These are phyloP conservation scores for Echinops telfairi DNA, from an alignment of 2,113 vertebrate species.

Conservation along the genomic window DNA sequence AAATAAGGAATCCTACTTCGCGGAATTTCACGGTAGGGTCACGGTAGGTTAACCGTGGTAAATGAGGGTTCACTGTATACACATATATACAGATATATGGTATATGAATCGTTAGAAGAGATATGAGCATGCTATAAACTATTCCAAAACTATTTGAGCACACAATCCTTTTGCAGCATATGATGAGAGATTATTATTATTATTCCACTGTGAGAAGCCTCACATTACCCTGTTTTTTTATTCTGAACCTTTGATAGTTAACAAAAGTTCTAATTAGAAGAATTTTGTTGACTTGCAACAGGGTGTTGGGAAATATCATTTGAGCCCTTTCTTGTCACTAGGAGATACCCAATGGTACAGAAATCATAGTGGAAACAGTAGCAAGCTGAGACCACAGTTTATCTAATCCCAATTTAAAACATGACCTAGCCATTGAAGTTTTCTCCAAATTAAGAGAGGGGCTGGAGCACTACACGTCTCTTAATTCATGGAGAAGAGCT, in stretches of 20 bases:
- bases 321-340: background rate
- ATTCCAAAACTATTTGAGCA: background rate
- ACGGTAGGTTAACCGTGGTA: no score
- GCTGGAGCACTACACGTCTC: no score
- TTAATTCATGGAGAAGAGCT: background rate
- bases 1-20: no score
- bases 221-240: background rate
- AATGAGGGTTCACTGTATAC: no score
- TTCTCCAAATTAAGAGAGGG: background rate
- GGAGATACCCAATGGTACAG: background rate
- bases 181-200: background rate
- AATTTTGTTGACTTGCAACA: background rate
- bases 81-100: no score
- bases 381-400: background rate
- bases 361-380: background rate
- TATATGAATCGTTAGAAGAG: no score
- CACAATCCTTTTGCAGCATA: background rate
- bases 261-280: slow-evolving; percentile 8
- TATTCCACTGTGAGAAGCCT: slow-evolving; percentile 18
- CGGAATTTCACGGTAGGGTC: no score
- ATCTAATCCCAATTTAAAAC: background rate
- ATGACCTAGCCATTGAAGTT: background rate
- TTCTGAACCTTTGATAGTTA: background rate
- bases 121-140: no score
- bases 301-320: background rate